phyloP scores from a whole-genome alignment of 2,113 vertebrate genomes.

The Periophthalmodon schlosseri region DNA sequence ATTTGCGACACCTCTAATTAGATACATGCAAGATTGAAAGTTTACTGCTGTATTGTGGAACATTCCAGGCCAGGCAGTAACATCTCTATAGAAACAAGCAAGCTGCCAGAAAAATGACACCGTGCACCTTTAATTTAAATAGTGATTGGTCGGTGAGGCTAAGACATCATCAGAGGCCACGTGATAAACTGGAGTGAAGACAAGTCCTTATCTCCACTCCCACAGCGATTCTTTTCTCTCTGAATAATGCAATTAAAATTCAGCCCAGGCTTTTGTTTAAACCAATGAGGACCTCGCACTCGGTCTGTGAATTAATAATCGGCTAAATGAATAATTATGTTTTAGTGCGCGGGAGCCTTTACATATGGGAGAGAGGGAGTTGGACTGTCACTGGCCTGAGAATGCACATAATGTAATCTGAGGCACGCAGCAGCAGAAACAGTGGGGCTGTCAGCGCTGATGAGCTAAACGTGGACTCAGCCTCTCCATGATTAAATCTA shows the following conservation, averaged over 20 bases:
- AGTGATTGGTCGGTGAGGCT: neutral
- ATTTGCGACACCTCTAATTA: too few species aligned
- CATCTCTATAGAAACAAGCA: neutral
- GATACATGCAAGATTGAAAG: too few species aligned
- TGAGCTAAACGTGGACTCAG: constrained; percentile 7
- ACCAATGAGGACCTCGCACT: neutral
- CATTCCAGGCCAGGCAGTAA: neutral
- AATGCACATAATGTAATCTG: constrained; percentile 41
- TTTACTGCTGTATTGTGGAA: too few species aligned
- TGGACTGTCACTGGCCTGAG: constrained; percentile 18
- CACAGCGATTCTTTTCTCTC: constrained; percentile 1
- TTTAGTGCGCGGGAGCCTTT: constrained; percentile 1
- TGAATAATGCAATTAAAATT: constrained; percentile 29
- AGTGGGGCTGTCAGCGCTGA: constrained; percentile 25
- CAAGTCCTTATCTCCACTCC: constrained; percentile 12
- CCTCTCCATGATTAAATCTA: constrained; percentile 31
- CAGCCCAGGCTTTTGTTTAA: constrained; percentile 19
- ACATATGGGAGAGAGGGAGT: constrained; percentile 10
- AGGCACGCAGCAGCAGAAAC: constrained; percentile 21
- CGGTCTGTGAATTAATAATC: constrained; percentile 23
- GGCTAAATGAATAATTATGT: constrained; percentile 18
- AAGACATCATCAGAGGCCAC: constrained; percentile 10
- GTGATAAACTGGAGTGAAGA: constrained; percentile 15
- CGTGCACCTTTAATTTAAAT: neutral
- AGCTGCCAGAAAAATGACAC: neutral